Evolutionary conservation across 2,888 invertebrate species (phyloP).

Genomic region (Acrobasis repandana): DNA sequence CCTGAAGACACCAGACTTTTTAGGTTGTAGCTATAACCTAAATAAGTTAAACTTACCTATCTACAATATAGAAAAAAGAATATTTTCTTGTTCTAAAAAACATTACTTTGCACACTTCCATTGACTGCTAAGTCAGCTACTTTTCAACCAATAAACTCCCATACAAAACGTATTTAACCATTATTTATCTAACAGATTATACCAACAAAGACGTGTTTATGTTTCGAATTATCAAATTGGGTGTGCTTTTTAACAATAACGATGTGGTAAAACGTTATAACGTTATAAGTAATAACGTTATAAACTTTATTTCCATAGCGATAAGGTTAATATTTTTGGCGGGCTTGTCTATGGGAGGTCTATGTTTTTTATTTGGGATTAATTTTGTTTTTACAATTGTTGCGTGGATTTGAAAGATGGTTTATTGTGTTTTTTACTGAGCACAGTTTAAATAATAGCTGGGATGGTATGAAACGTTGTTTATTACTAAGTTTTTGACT

Average conservation of each 20-base stretch:
- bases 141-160: conserved; percentile 14
- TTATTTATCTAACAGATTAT: conserved; percentile 30
- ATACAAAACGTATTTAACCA: conserved; percentile 24
- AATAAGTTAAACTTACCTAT: no score
- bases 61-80: no score
- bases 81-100: no score
- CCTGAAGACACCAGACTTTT: no score
- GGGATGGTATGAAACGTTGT: neutral
- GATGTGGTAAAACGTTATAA: conserved; percentile 1
- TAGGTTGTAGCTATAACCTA: no score
- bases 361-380: conserved; percentile 18
- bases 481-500: neutral
- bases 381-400: conserved; percentile 19
- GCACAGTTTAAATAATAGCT: neutral
- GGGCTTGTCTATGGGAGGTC: conserved; percentile 19
- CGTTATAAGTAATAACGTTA: neutral
- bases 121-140: conserved; percentile 2
- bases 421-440: conserved; percentile 13
- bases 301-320: neutral
- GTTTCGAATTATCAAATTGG: conserved; percentile 21
- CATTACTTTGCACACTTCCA: neutral
- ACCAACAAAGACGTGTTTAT: conserved; percentile 21
- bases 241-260: conserved; percentile 16
- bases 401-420: neutral
- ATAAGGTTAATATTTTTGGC: conserved; percentile 6